A percentile compares a stretch with the other conserved stretches of the same genome.
Conservation (phyloP, 2,113 vertebrate genomes). For the Menura novaehollandiae region DNA sequence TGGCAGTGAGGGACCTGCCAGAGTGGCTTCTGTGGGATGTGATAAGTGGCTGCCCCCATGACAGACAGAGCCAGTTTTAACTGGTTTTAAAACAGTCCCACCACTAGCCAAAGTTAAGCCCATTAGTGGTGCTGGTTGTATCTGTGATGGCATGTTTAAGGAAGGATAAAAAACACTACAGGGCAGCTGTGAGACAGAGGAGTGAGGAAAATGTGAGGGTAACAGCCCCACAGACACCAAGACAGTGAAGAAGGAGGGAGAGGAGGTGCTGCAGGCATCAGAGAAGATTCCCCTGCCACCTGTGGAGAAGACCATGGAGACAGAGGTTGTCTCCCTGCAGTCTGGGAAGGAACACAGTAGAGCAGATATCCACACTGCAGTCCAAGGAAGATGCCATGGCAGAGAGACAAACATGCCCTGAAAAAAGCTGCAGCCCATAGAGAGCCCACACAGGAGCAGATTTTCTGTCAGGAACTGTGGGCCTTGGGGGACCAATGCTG, state of each 20-base stretch:
- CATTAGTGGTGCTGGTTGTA: background rate
- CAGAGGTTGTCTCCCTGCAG: background rate
- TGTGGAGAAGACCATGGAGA: background rate
- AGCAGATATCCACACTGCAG: background rate
- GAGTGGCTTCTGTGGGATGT: background rate
- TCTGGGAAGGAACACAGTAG: background rate
- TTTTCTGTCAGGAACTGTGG: background rate
- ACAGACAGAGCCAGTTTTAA: background rate
- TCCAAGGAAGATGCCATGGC: accelerated
- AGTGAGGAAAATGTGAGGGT: background rate
- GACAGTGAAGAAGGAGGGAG: background rate
- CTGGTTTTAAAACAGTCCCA: background rate
- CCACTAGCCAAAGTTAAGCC: background rate
- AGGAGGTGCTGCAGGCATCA: background rate
- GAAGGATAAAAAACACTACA: background rate
- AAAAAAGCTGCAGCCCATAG: background rate
- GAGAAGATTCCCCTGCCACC: background rate
- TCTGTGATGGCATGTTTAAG: background rate
- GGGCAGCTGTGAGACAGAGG: background rate
- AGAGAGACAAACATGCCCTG: background rate
- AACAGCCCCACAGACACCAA: background rate
- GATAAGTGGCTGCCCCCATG: background rate
- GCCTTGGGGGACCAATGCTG: accelerated
- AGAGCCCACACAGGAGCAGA: accelerated
- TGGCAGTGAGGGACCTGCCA: background rate